Evolutionary conservation across 2,113 vertebrate species (phyloP).

Genomic region (Spilogale gracilis): DNA sequence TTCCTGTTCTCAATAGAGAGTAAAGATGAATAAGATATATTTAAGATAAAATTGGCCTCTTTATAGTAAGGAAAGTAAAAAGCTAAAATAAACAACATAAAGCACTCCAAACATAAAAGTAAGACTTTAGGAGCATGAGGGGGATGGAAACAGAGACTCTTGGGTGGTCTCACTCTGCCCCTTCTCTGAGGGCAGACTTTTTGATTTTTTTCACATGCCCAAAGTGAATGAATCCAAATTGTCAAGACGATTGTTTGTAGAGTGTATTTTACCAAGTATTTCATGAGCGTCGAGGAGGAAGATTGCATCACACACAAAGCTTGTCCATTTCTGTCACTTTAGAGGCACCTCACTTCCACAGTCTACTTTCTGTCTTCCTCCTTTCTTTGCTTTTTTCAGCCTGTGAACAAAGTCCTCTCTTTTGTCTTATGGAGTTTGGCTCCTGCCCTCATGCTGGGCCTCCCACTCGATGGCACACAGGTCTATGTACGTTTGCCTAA

Average conservation of each 20-base stretch:
- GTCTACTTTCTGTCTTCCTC: neutral
- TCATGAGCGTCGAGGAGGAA: neutral
- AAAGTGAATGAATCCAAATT: neutral
- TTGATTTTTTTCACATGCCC: neutral
- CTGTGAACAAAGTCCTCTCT: neutral
- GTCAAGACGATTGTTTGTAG: neutral
- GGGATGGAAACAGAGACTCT: neutral
- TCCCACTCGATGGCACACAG: neutral
- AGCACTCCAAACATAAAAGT: neutral
- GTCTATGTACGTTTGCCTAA: neutral
- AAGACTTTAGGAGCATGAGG: neutral
- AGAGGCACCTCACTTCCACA: neutral
- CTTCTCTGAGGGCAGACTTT: neutral
- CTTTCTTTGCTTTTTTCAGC: neutral
- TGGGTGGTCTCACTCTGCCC: neutral
- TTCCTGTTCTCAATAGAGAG: neutral
- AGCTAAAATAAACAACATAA: neutral
- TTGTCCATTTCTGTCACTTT: fast-evolving
- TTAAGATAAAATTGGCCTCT: neutral
- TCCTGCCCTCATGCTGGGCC: neutral
- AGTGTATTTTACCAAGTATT: neutral
- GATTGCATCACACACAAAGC: no score
- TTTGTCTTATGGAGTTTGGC: neutral
- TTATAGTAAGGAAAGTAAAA: neutral
- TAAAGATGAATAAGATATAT: neutral